Percentiles rank a stretch among this genome's conserved stretches.
Conservation (phyloP, 2,113 vertebrate species). For the Cyprinodon variegatus region DNA sequence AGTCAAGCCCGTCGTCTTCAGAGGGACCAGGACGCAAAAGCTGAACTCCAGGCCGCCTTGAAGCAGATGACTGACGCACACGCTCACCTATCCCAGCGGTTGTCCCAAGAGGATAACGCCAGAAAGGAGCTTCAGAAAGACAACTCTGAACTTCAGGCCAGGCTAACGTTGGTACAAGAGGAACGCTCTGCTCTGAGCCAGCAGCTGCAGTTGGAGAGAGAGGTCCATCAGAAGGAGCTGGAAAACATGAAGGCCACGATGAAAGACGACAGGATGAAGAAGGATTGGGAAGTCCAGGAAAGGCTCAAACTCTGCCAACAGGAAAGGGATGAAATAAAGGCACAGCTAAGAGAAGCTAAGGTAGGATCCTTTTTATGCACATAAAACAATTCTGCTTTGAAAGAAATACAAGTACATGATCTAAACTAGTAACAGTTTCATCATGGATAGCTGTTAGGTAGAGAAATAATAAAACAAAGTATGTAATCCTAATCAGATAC, state of each 20-base stretch:
- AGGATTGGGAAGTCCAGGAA: constrained; percentile 83
- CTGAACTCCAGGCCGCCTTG: constrained; percentile 82
- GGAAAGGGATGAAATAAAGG: constrained; percentile 83
- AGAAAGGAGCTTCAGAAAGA: constrained; percentile 81
- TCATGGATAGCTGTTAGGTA: too few relatives aligned
- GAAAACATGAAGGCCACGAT: constrained; percentile 74
- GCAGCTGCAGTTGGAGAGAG: constrained; percentile 89
- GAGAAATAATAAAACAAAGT: too few relatives aligned
- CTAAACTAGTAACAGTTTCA: too few relatives aligned
- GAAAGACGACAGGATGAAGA: constrained; percentile 79
- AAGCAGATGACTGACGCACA: constrained; percentile 82
- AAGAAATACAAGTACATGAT: too few relatives aligned
- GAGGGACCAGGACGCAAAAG: constrained; percentile 63
- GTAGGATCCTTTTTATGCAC: constrained; percentile 61
- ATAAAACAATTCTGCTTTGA: too few relatives aligned
- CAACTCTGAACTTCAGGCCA: constrained; percentile 77
- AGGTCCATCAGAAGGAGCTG: constrained; percentile 86
- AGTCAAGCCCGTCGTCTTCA: constrained; percentile 69
- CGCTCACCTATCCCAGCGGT: constrained; percentile 78
- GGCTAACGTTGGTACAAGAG: constrained; percentile 75
- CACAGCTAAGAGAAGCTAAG: constrained; percentile 83
- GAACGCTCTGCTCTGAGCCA: constrained; percentile 78
- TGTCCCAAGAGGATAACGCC: constrained; percentile 83
- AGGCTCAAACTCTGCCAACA: constrained; percentile 77
- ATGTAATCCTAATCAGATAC: too few relatives aligned